phyloP scores from a whole-genome alignment of 2,113 vertebrate species.

The Mobula hypostoma region DNA sequence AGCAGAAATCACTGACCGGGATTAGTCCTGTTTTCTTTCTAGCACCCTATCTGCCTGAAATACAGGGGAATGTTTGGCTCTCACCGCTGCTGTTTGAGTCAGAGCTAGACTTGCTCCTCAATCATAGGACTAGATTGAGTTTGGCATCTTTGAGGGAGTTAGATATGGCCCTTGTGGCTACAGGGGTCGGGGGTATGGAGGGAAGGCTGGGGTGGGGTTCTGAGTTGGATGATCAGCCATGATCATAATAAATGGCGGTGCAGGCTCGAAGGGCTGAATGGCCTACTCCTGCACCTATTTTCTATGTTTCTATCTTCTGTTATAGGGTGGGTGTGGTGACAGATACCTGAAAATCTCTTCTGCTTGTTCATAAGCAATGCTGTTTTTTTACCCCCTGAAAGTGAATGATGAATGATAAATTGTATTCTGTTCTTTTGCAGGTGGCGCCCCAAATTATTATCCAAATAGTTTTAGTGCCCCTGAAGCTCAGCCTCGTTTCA shows the following conservation, averaged over 20 bases:
- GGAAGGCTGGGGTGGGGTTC: too few relatives aligned
- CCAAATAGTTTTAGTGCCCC: constrained; percentile 88
- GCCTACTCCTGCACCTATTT: too few relatives aligned
- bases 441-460: constrained; percentile 89
- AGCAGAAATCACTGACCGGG: neutral
- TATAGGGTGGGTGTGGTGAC: neutral
- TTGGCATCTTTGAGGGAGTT: too few relatives aligned
- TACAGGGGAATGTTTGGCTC: neutral
- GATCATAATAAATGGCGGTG: too few relatives aligned
- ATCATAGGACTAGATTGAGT: neutral
- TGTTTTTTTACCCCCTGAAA: neutral
- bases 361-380: neutral
- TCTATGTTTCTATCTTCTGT: too few relatives aligned
- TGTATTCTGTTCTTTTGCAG: constrained; percentile 49
- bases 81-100: neutral
- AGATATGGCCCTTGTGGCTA: too few relatives aligned
- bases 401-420: neutral
- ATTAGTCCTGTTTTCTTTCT: neutral
- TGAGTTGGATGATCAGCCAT: too few relatives aligned
- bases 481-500: constrained; percentile 51
- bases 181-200: too few relatives aligned
- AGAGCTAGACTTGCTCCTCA: neutral
- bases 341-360: neutral
- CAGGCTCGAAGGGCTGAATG: too few relatives aligned
- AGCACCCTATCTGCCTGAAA: neutral